Evolutionary conservation across 2,113 vertebrate species (phyloP).

Genomic region (Rhizomys pruinosus): DNA sequence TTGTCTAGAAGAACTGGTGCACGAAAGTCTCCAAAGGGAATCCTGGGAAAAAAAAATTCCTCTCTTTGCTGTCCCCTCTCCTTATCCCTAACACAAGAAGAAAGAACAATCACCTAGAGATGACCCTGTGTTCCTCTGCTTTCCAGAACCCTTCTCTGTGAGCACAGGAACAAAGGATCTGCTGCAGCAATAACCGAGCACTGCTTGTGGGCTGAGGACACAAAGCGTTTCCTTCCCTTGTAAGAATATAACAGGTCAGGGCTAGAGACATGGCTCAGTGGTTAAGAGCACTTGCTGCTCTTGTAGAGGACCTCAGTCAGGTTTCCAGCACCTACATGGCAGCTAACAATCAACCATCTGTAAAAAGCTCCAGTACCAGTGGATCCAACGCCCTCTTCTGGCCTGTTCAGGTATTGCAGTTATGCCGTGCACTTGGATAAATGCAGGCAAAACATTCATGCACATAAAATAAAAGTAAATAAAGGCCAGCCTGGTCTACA

Average conservation of each 20-base stretch:
- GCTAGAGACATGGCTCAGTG: too few relatives aligned
- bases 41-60: not conserved
- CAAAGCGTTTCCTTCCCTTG: not conserved
- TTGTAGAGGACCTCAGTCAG: too few relatives aligned
- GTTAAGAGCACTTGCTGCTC: too few relatives aligned
- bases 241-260: not conserved
- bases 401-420: too few relatives aligned
- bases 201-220: not conserved
- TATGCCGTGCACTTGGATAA: too few relatives aligned
- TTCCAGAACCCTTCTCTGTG: not conserved
- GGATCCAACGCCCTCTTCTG: too few relatives aligned
- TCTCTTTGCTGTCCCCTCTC: not conserved
- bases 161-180: not conserved
- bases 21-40: slow-evolving; percentile 57
- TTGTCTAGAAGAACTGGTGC: slow-evolving; percentile 70
- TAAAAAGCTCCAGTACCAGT: too few relatives aligned
- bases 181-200: not conserved
- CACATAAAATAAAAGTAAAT: too few relatives aligned
- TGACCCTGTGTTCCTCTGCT: not conserved
- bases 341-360: too few relatives aligned
- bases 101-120: slow-evolving; percentile 42
- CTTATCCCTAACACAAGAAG: not conserved
- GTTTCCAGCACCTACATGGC: too few relatives aligned
- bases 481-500: too few relatives aligned
- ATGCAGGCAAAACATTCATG: too few relatives aligned